Conservation (phyloP, 2,797 vertebrate genomes). For the Silurus aristotelis region DNA sequence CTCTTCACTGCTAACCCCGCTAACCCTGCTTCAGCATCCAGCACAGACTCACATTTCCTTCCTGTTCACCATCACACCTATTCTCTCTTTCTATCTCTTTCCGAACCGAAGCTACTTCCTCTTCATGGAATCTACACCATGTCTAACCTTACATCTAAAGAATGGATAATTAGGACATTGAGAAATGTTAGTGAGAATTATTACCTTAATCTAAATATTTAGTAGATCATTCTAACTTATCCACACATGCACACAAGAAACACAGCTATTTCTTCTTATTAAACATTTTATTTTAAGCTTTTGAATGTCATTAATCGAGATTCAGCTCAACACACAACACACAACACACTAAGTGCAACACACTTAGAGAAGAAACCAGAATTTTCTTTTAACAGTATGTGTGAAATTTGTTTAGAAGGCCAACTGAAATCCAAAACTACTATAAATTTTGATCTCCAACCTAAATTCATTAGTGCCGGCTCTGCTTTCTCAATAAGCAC, state of each 20-base stretch:
- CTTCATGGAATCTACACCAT: not conserved
- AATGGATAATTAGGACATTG: not conserved
- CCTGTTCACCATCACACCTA: constrained; percentile 33
- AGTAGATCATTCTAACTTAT: not conserved
- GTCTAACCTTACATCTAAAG: not conserved
- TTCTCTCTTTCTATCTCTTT: not conserved
- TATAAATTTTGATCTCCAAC: not conserved
- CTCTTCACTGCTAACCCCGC: constrained; percentile 60
- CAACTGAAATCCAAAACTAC: not conserved
- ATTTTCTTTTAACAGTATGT: not conserved
- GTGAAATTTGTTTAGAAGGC: not conserved
- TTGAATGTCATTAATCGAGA: not conserved
- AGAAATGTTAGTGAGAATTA: not conserved
- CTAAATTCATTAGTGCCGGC: constrained; percentile 2
- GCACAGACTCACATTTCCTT: constrained; percentile 57
- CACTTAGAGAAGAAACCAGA: not conserved
- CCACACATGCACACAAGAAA: not conserved
- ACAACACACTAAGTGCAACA: not conserved
- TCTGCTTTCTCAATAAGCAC: not conserved
- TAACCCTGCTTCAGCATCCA: constrained; percentile 57
- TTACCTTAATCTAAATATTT: not conserved
- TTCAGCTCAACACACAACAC: not conserved
- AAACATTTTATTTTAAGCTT: too few relatives aligned
- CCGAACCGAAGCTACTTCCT: constrained; percentile 2
- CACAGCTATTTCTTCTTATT: not conserved